These are phyloP conservation scores for Cosmia pyralina DNA, from an alignment of 2,888 invertebrate genomes.

Conservation along the genomic window DNA sequence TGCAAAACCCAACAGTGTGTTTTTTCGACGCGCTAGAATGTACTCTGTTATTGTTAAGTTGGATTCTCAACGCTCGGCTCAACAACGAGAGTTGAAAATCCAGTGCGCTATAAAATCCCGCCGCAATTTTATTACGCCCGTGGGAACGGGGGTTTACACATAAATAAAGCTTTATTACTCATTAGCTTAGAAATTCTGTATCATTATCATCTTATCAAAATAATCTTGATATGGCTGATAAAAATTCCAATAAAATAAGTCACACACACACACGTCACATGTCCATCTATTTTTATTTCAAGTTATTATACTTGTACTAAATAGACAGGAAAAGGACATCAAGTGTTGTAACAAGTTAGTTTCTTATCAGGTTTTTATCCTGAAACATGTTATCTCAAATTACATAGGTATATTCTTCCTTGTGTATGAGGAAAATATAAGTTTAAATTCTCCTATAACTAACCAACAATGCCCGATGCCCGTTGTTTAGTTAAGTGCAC, in stretches of 20 bases:
- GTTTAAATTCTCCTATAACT: neutral
- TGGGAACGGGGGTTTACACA: no score
- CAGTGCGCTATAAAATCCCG: no score
- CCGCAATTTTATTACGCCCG: no score
- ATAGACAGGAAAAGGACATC: neutral
- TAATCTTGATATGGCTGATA: neutral
- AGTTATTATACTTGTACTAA: neutral
- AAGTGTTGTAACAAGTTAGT: neutral
- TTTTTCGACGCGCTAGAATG: no score
- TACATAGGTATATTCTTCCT: neutral
- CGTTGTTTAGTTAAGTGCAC: neutral
- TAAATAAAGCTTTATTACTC: slow-evolving; percentile 8
- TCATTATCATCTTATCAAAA: slow-evolving; percentile 16
- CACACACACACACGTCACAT: no score
- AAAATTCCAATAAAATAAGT: neutral
- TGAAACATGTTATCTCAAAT: neutral
- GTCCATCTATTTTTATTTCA: neutral
- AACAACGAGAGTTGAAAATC: no score
- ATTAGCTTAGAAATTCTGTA: slow-evolving; percentile 2
- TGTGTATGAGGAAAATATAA: slow-evolving; percentile 7
- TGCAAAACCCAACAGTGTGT: no score
- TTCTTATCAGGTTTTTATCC: neutral
- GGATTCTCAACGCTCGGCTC: no score
- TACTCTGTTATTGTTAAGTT: no score
- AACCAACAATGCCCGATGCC: no score